A percentile compares a stretch with the other conserved stretches of the same genome.
phyloP scores from a whole-genome alignment of 2,888 invertebrate genomes.

The Spodoptera picta region DNA sequence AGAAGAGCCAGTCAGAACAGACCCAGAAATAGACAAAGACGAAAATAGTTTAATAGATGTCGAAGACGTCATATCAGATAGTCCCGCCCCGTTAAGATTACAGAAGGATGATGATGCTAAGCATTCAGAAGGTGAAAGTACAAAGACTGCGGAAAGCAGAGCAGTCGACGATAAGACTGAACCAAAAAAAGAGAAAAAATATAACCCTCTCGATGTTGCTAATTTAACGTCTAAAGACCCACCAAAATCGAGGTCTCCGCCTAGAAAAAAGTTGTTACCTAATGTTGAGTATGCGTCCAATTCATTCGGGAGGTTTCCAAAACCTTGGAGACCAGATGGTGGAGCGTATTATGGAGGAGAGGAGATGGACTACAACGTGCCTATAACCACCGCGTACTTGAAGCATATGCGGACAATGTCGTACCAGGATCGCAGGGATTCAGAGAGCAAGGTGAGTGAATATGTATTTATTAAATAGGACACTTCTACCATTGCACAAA shows the following conservation, averaged over 20 bases:
- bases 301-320: conserved; percentile 85
- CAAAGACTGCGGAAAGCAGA: conserved; percentile 70
- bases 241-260: conserved; percentile 84
- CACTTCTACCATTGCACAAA: too few relatives aligned
- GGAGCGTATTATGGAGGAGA: conserved; percentile 80
- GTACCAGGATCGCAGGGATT: conserved; percentile 76
- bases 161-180: conserved; percentile 76
- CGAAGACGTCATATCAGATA: conserved; percentile 82
- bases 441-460: conserved; percentile 79
- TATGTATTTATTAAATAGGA: too few relatives aligned
- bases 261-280: conserved; percentile 84
- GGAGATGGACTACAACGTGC: conserved; percentile 94
- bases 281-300: conserved; percentile 73
- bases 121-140: conserved; percentile 68
- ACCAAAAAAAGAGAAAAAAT: conserved; percentile 85
- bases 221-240: conserved; percentile 90
- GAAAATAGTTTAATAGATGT: conserved; percentile 84
- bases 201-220: conserved; percentile 90
- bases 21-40: conserved; percentile 85
- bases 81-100: conserved; percentile 64
- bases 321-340: conserved; percentile 89
- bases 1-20: conserved; percentile 80
- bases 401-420: conserved; percentile 94
- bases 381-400: conserved; percentile 96
- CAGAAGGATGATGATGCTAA: conserved; percentile 66